Evolutionary conservation across 2,797 vertebrate species (phyloP), one percentile per base, ranked within the genome.

Genomic region (Hydrocynus forskahlii): DNA sequence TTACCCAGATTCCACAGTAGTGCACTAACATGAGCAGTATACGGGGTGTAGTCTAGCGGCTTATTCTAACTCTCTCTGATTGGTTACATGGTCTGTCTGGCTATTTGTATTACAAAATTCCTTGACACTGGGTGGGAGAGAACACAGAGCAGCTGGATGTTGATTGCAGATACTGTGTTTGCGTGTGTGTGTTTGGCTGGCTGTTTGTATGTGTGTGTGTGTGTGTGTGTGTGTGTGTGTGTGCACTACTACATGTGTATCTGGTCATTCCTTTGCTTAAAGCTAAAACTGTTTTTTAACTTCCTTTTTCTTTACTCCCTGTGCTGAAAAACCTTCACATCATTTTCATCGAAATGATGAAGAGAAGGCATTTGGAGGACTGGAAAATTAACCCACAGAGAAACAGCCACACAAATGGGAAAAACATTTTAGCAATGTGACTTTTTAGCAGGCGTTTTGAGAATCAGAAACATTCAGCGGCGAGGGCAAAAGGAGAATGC

Each of bases 111-210:
- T 29, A 29, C 29, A 29, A 29, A 29, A 29, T 29, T 35, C 4
- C 35, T 35, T 35, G 35, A 35, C 35, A 35, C 35, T 35, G 35
- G 35, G 45, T 57, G 48, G 72, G 77, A 72, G 66, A 74, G 70
- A 78, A 73, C 67, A 57, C 77, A 75, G 59, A 82, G 66, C 86
- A 84, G 85, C 76, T 85, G 87, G 85, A 81, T 81, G 80, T 81
- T 88, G 85, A 88, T 85, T 85, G 84, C 82, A 59, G 77, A 78
- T 57, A 78, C 64, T 70, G n/a, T 50, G 66, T 70, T 29, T 80
- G 17, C 71, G 54, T 54, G 23, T 4, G 35, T 23, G 8, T 35
- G 35, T 35, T 4, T 35, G 35, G 4, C 35, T 35, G 35, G 35
- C 4, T 35, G 35, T 35, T 35, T 21, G 62, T 40, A 70, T n/a